Evolutionary conservation across 92 coral and sea anemone species (phyloP).

Genomic region (Pocillopora meandrina): DNA sequence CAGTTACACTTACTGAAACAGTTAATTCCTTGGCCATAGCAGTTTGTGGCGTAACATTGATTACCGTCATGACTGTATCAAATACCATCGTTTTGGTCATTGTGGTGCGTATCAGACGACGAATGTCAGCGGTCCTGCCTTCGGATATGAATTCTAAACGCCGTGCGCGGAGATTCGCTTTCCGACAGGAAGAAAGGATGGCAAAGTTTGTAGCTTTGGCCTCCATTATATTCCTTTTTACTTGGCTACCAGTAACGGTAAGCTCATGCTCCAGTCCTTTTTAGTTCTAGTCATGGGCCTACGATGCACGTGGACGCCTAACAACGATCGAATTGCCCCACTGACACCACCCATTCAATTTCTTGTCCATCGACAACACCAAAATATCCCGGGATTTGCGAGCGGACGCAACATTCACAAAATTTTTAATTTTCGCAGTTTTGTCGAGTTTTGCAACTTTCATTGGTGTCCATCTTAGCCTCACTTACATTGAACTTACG

Average conservation of each 20-base stretch:
- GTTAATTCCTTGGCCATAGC: constrained; percentile 33
- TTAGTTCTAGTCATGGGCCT: too few relatives aligned
- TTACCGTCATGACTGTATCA: constrained; percentile 42
- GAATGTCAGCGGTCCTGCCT: constrained; percentile 45
- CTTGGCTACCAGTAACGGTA: constrained; percentile 79
- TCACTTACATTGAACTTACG: too few relatives aligned
- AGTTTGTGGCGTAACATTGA: constrained; percentile 18
- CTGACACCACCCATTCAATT: too few relatives aligned
- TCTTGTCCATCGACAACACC: too few relatives aligned
- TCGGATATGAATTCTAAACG: constrained; percentile 26
- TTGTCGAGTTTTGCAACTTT: too few relatives aligned
- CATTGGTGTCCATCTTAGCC: too few relatives aligned
- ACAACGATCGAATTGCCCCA: too few relatives aligned
- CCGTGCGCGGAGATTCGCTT: constrained; percentile 31
- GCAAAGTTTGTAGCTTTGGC: constrained; percentile 71
- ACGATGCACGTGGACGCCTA: too few relatives aligned
- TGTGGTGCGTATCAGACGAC: constrained; percentile 43
- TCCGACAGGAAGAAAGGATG: constrained; percentile 67
- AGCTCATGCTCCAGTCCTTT: not conserved
- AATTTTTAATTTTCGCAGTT: too few relatives aligned
- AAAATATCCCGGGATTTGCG: too few relatives aligned
- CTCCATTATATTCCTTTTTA: constrained; percentile 54
- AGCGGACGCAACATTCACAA: too few relatives aligned
- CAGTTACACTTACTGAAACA: constrained; percentile 10
- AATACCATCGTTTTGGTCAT: constrained; percentile 52